Evolutionary conservation across 2,888 invertebrate species (phyloP).

Genomic region (Branchellion lobata): DNA sequence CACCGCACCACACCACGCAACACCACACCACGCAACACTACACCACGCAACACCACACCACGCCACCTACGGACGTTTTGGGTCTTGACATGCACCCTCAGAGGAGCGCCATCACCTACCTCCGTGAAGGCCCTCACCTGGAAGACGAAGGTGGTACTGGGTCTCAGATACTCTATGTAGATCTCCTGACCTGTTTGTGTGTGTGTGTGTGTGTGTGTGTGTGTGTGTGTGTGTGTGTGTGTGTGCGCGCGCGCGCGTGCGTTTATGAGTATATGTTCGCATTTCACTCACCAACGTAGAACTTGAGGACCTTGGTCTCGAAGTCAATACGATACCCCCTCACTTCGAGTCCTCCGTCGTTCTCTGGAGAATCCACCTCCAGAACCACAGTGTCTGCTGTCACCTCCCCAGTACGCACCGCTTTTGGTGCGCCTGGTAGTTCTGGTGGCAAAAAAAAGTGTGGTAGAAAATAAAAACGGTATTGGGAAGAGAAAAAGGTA

Average conservation of each 20-base stretch:
- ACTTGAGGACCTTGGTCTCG: conserved; percentile 43
- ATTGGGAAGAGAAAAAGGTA: not conserved
- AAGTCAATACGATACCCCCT: conserved; percentile 50
- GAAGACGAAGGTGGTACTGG: conserved; percentile 49
- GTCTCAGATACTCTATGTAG: conserved; percentile 48
- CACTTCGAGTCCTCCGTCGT: conserved; percentile 50
- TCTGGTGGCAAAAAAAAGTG: no score
- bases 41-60: no score
- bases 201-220: not conserved
- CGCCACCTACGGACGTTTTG: conserved; percentile 48
- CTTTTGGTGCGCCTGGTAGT: conserved; percentile 47
- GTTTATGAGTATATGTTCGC: no score
- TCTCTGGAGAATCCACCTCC: conserved; percentile 46
- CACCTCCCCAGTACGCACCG: conserved; percentile 38
- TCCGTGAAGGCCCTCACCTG: conserved; percentile 48
- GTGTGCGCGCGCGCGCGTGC: no score
- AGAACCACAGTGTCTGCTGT: conserved; percentile 49
- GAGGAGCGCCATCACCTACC: conserved; percentile 48
- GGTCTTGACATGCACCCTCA: conserved; percentile 42
- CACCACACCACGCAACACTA: no score
- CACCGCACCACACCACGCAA: no score
- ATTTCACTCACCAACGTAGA: conserved; percentile 31
- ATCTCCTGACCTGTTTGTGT: conserved; percentile 48
- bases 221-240: not conserved
- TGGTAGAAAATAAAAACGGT: not conserved